Percentiles rank a stretch among this genome's conserved stretches.
phyloP scores from a whole-genome alignment of 2,797 vertebrate genomes.

The Numenius phaeopus region DNA sequence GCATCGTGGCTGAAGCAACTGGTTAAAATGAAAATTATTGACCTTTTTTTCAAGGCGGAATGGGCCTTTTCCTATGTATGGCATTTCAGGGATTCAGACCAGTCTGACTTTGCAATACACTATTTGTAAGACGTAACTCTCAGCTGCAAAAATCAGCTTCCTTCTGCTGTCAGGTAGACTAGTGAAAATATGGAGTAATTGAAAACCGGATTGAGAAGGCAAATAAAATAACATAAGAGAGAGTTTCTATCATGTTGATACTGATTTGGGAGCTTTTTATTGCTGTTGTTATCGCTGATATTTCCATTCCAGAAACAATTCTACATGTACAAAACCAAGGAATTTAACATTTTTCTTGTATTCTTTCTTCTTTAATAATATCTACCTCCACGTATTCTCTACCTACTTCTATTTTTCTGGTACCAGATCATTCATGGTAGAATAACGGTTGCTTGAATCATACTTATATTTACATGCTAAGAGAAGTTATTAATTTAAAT shows the following conservation, averaged over 20 bases:
- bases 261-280: conserved; percentile 20
- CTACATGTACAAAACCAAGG: not conserved
- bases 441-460: conserved; percentile 27
- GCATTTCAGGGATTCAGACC: not conserved
- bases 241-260: conserved; percentile 29
- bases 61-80: not conserved
- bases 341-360: conserved; percentile 15
- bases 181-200: conserved; percentile 39
- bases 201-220: conserved; percentile 27
- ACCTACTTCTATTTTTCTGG: not conserved
- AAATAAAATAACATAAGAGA: conserved; percentile 43
- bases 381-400: conserved; percentile 2
- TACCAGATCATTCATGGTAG: not conserved
- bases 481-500: conserved; percentile 39
- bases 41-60: not conserved
- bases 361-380: conserved; percentile 26
- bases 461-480: not conserved
- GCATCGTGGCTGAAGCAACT: not conserved
- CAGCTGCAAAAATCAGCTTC: not conserved
- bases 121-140: not conserved
- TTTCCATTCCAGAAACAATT: conserved; percentile 49
- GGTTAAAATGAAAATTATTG: not conserved
- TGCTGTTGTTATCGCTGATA: conserved; percentile 26
- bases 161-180: not conserved
- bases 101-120: not conserved